Evolutionary conservation across 2,797 vertebrate genomes (phyloP), one percentile per base, ranked within the genome.

Genomic region (Fundulus diaphanus): DNA sequence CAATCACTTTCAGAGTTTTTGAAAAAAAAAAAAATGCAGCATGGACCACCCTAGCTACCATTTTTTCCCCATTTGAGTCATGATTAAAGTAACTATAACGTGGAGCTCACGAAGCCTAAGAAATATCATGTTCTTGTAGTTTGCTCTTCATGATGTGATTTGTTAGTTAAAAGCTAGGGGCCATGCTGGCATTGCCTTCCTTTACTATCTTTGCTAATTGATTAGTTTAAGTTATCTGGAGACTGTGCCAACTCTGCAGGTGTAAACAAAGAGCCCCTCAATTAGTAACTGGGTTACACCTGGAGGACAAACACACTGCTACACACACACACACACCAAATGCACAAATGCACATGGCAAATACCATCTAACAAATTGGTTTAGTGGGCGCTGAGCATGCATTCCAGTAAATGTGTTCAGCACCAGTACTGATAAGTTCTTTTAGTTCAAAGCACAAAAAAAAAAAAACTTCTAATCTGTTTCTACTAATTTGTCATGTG

Each of bases 281-380:
- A 76, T 90, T 89, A 90, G 87, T 89, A 93, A 91, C 75, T 93
- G 83, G 92, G 93, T 93, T 90, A 91, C 87, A 91, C 90, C 90
- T 92, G 90, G 81, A 92, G 89, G 89, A 90, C 80, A 89, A 78
- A 83, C 74, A 79, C 74, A 68, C 73, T 76, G 22, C 33, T 67
- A 20, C 73, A 69, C 78, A 85, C 69, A 20, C 73, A 69, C 78
- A 85, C 78, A 71, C 20, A 35, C 59, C 68, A 80, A 78, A 84
- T 74, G 65, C 76, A 81, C 67, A 76, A 35, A 74, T 76, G 40
- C 75, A 40, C 70, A 75, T 37, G 57, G 68, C 72, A 82, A 79
- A 87, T 81, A 69, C n/a, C 44, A 37, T 42, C 82, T 71, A 70
- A 82, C 83, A 88, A 89, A 89, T 82, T 82, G 83, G 76, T 91